Evolutionary conservation across 2,113 vertebrate species (phyloP).

Genomic region (Hylia prasina): DNA sequence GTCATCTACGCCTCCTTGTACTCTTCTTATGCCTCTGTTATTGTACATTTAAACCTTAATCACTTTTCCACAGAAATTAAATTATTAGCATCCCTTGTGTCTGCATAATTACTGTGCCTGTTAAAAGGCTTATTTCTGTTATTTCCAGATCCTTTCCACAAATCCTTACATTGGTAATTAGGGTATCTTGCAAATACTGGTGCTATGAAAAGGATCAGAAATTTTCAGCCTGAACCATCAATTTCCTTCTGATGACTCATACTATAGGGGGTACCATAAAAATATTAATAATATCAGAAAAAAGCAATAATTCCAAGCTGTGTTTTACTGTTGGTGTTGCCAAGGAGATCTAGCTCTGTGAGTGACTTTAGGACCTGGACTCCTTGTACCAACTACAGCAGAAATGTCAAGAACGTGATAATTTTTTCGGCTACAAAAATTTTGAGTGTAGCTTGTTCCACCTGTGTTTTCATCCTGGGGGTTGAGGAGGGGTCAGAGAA

Average conservation of each 20-base stretch:
- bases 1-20: background rate
- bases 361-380: background rate
- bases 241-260: background rate
- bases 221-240: background rate
- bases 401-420: background rate
- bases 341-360: background rate
- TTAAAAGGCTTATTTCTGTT: slow-evolving; percentile 48
- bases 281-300: background rate
- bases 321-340: background rate
- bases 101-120: slow-evolving; percentile 36
- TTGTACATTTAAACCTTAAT: slow-evolving; percentile 42
- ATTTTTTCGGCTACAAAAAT: background rate
- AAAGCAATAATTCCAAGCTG: background rate
- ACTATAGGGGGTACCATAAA: background rate
- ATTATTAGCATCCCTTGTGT: slow-evolving; percentile 60
- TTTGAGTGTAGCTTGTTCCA: fast-evolving
- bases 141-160: slow-evolving; percentile 14
- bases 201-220: background rate
- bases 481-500: background rate
- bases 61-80: slow-evolving; percentile 43
- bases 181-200: background rate
- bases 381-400: background rate
- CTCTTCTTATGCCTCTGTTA: background rate
- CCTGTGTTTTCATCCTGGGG: background rate
- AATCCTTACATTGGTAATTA: slow-evolving; percentile 33